A percentile compares a stretch with the other conserved stretches of the same genome.
Conservation (phyloP, 2,797 vertebrate species). For the Staurois parvus region DNA sequence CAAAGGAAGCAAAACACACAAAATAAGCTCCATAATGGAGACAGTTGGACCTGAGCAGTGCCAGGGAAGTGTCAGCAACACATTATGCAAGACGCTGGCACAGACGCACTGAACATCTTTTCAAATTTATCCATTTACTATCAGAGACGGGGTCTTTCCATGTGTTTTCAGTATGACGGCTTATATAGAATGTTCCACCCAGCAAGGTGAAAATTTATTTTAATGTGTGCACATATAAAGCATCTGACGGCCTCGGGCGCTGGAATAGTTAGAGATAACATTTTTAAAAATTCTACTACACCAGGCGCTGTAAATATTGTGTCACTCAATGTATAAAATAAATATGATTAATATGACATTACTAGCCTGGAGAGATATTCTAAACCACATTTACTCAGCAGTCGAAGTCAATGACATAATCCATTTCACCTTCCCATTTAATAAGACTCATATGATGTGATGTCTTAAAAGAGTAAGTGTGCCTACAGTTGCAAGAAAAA, state of each 20-base stretch:
- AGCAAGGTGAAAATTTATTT: constrained; percentile 38
- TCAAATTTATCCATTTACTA: background rate
- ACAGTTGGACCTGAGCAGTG: constrained; percentile 4
- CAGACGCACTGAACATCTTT: too few relatives aligned
- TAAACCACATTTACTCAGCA: constrained; percentile 1
- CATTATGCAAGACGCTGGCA: background rate
- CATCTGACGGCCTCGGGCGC: background rate
- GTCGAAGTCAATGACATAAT: background rate
- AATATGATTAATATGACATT: constrained; percentile 9
- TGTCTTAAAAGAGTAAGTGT: too few relatives aligned
- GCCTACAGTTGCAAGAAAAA: too few relatives aligned
- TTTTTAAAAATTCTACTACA: background rate
- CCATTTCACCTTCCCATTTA: background rate
- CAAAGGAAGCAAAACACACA: too few relatives aligned
- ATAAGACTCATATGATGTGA: background rate
- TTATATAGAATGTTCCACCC: background rate
- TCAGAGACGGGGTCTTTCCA: background rate
- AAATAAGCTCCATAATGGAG: background rate
- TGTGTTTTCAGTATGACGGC: constrained; percentile 21
- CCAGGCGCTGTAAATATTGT: background rate
- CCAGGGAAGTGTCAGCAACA: constrained; percentile 27
- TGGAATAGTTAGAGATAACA: too few relatives aligned
- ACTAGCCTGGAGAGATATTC: background rate
- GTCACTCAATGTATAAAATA: background rate
- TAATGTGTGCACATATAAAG: constrained; percentile 5